A percentile compares a stretch with the other conserved stretches of the same genome.
Evolutionary conservation across 2,797 vertebrate species (phyloP).

Genomic region (Mastacembelus armatus): DNA sequence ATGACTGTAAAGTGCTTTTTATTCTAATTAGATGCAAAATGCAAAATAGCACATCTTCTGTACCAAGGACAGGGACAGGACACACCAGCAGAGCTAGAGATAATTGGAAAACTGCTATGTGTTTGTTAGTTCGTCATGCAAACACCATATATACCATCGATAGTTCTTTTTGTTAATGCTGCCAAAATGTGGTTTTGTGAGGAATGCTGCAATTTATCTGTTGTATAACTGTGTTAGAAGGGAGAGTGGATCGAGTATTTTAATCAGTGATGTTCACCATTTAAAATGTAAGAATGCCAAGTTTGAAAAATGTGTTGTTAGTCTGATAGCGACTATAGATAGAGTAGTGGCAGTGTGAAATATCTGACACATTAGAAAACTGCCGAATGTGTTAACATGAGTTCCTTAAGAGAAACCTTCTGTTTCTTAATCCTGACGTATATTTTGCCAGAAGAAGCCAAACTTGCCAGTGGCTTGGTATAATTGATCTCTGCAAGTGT

Average conservation of each 20-base stretch:
- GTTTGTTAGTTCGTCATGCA: conserved; percentile 3
- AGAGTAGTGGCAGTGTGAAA: too few relatives aligned
- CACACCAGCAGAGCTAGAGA: conserved; percentile 23
- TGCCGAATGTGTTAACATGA: neutral
- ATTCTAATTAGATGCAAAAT: conserved; percentile 74
- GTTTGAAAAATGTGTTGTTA: too few relatives aligned
- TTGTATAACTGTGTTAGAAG: neutral
- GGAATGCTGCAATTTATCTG: conserved; percentile 2
- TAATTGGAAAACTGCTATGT: conserved; percentile 21
- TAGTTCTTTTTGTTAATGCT: conserved; percentile 8
- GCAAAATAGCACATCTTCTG: conserved; percentile 50
- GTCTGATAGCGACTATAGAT: too few relatives aligned
- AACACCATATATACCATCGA: neutral
- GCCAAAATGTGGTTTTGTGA: conserved; percentile 14
- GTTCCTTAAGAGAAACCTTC: neutral
- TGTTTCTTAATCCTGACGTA: neutral
- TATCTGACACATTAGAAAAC: conserved; percentile 1
- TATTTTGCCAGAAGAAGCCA: conserved; percentile 24
- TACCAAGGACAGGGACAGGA: conserved; percentile 60
- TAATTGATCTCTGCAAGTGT: conserved; percentile 37
- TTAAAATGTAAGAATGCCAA: too few relatives aligned
- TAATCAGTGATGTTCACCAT: conserved; percentile 7
- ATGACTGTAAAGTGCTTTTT: conserved; percentile 45
- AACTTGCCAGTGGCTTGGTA: conserved; percentile 15
- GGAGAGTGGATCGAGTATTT: conserved; percentile 9